A percentile compares a stretch with the other conserved stretches of the same genome.
These are phyloP conservation scores for Teleiodes luculella DNA, from an alignment of 2,888 invertebrate species.

Conservation along the genomic window DNA sequence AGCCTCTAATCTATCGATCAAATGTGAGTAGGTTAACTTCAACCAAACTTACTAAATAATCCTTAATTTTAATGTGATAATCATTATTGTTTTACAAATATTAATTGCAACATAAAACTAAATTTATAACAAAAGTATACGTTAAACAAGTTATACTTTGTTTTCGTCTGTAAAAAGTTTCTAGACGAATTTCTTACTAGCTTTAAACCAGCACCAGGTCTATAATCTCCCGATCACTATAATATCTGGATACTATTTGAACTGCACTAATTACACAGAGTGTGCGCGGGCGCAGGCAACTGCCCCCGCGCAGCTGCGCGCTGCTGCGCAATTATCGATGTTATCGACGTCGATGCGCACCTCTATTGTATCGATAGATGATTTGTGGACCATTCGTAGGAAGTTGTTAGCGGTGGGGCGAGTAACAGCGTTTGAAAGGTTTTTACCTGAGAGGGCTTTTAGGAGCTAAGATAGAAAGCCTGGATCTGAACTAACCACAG, in stretches of 20 bases:
- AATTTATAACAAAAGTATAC: too few relatives aligned
- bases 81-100: too few relatives aligned
- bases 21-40: too few relatives aligned
- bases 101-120: too few relatives aligned
- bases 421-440: neutral
- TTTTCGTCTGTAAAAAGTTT: too few relatives aligned
- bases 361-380: conserved; percentile 17
- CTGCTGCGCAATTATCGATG: conserved; percentile 18
- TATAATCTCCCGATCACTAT: neutral
- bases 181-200: too few relatives aligned
- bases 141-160: too few relatives aligned
- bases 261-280: conserved; percentile 16
- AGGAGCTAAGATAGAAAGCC: neutral
- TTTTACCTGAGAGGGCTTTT: neutral
- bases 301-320: neutral
- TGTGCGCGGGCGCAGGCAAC: conserved; percentile 7
- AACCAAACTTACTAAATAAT: too few relatives aligned
- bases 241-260: conserved; percentile 1
- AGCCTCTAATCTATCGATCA: too few relatives aligned
- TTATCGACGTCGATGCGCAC: conserved; percentile 14
- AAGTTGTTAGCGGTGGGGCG: neutral
- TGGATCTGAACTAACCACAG: too few relatives aligned
- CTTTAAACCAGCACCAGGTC: too few relatives aligned
- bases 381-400: conserved; percentile 14
- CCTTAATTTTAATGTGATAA: too few relatives aligned